Conservation (phyloP, 2,113 vertebrate genomes). For the Capreolus pygargus region DNA sequence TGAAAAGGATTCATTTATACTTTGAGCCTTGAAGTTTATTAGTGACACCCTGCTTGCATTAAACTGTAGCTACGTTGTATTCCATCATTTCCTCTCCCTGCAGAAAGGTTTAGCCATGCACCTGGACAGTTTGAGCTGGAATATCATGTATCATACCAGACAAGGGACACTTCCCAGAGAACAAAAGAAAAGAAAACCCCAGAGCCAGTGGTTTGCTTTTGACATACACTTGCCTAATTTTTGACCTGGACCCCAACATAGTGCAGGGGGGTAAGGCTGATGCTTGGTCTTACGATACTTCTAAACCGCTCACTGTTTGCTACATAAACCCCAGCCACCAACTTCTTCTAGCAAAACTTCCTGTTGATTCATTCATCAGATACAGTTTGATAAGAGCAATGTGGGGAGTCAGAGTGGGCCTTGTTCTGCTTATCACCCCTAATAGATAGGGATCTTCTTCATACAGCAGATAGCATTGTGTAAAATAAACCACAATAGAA, state of each 20-base stretch:
- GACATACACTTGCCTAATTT: not conserved
- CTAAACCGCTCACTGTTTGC: not conserved
- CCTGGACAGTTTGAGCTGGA: not conserved
- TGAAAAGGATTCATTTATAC: not conserved
- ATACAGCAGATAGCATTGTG: not conserved
- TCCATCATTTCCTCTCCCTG: not conserved
- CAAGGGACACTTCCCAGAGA: not conserved
- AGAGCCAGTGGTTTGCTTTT: not conserved
- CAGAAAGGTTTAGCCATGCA: not conserved
- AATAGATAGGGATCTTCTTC: not conserved
- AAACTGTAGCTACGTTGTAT: not conserved
- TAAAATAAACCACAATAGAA: not conserved
- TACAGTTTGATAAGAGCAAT: not conserved
- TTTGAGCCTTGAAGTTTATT: not conserved
- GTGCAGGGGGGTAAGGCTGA: accelerated
- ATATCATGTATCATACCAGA: not conserved
- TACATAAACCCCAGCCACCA: not conserved
- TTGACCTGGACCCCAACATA: not conserved
- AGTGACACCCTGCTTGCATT: not conserved
- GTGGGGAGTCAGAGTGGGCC: not conserved
- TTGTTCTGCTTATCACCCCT: not conserved
- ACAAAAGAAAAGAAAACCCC: not conserved
- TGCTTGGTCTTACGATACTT: not conserved
- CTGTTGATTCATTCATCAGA: slow-evolving; percentile 26
- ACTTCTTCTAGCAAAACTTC: slow-evolving; percentile 26